Evolutionary conservation across 37 sponge, comb jelly and placozoan genomes (phyloP).

Genomic region (Eunapius fragilis): DNA sequence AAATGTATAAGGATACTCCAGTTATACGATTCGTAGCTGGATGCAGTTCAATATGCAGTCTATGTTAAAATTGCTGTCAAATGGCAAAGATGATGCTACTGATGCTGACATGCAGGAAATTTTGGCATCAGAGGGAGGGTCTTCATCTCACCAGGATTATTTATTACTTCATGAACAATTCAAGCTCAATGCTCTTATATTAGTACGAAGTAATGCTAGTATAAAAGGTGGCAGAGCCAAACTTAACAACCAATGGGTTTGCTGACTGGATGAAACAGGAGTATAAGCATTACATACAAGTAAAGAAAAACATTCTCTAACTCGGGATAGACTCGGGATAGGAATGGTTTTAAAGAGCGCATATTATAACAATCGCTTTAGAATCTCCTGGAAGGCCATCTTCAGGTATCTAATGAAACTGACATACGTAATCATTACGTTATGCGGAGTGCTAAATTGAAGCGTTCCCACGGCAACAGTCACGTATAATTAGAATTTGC

Average conservation of each 20-base stretch:
- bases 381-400: no score
- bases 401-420: no score
- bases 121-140: slow-evolving; percentile 14
- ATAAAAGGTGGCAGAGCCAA: slow-evolving; percentile 45
- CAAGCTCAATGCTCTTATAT: slow-evolving; percentile 1
- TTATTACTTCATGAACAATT: slow-evolving; percentile 26
- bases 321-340: no score
- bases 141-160: neutral
- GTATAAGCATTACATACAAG: neutral
- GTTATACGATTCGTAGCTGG: slow-evolving; percentile 13
- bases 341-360: no score
- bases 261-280: neutral
- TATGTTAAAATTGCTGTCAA: neutral
- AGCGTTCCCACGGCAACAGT: no score
- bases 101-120: neutral
- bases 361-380: no score
- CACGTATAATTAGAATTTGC: no score
- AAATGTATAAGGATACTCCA: neutral
- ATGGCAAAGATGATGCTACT: neutral
- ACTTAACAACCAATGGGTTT: slow-evolving; percentile 23
- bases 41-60: neutral
- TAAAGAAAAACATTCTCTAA: no score
- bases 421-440: no score
- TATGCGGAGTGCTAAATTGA: slow-evolving; percentile 18
- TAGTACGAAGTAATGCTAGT: slow-evolving; percentile 21